Evolutionary conservation across 2,113 vertebrate species (phyloP), one percentile per base, ranked within the genome.

Genomic region (Nibea coibor): DNA sequence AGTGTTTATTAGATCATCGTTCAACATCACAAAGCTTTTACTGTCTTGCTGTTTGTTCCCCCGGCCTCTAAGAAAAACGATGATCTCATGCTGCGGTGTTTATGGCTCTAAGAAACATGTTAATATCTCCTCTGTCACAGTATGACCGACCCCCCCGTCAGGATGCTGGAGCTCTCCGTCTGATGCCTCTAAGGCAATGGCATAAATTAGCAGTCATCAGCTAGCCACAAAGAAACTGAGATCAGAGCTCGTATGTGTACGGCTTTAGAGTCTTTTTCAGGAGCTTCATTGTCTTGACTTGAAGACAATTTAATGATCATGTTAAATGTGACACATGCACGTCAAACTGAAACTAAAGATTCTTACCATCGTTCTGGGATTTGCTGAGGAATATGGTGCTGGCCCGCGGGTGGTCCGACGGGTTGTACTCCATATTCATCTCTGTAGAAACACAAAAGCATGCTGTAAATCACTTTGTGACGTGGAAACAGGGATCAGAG

Each of bases 361-460:
- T 95, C 97, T 93, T 93, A 98, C 97, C 97, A 6, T 97, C 96
- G 20, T 96, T 97, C 90, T 98, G 97, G 31, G 97, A 99, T 94
- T 98, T 99, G 95, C 97, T 98, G 91, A 99, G 96, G 92, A 99
- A 98, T 86, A 98, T 96, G 2, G 97, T 97, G 95, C 96, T 96
- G 89, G 96, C 96, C 78, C 96, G 94, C 39, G 96, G 96, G 79
- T 97, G 96, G 88, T 98, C 97, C 47, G 97, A 97, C 7, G 97
- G 97, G 75, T 98, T 98, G 90, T 94, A 96, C 88, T 96, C 96
- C 96, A 97, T 96, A 83, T 96, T 97, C 87, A 97, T 78, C 94
- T 98, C 97, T 98, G 89, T 43, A 20, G 57, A 77, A 62, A 83
- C 63, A 93, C n/a, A 8, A 82, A 70, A 70, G 15, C 26, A 6